Evolutionary conservation across 1,140 invertebrate genomes (phyloP).

Genomic region (Tetramorium parvispinum): DNA sequence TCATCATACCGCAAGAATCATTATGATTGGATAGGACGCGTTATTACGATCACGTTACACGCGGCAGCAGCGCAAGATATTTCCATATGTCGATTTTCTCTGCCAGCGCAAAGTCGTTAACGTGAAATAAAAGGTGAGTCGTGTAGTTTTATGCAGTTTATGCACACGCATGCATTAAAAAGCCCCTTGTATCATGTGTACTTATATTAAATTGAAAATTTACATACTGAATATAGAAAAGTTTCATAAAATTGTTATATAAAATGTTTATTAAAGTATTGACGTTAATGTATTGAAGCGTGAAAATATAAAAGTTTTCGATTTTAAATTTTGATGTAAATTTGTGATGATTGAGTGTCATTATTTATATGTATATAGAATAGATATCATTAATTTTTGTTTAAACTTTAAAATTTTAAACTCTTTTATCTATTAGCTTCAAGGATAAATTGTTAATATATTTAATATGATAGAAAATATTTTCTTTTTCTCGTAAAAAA

Average conservation of each 20-base stretch:
- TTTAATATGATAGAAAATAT: not conserved
- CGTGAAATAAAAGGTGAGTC: conserved; percentile 2
- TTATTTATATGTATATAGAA: not conserved
- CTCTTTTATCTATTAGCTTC: not conserved
- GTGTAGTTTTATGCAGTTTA: not conserved
- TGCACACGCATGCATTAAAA: not conserved
- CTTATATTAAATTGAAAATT: not conserved
- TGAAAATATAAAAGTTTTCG: not conserved
- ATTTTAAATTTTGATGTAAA: not conserved
- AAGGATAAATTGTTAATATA: not conserved
- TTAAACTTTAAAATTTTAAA: not conserved
- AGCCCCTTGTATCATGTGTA: not conserved
- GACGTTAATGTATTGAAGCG: not conserved
- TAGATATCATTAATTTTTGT: not conserved
- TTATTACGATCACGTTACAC: conserved; percentile 32
- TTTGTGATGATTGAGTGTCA: not conserved
- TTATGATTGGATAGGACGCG: conserved; percentile 26
- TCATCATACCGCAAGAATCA: not conserved
- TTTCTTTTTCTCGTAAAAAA: not conserved
- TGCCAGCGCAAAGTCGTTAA: not conserved
- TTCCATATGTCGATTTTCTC: conserved; percentile 16
- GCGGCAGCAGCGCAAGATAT: conserved; percentile 7
- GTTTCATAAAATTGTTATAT: not conserved
- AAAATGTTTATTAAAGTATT: not conserved
- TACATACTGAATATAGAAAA: too few relatives aligned